Evolutionary conservation across 2,797 vertebrate species (phyloP), one percentile per base, ranked within the genome.

Genomic region (Amblyopsis hoosieri): DNA sequence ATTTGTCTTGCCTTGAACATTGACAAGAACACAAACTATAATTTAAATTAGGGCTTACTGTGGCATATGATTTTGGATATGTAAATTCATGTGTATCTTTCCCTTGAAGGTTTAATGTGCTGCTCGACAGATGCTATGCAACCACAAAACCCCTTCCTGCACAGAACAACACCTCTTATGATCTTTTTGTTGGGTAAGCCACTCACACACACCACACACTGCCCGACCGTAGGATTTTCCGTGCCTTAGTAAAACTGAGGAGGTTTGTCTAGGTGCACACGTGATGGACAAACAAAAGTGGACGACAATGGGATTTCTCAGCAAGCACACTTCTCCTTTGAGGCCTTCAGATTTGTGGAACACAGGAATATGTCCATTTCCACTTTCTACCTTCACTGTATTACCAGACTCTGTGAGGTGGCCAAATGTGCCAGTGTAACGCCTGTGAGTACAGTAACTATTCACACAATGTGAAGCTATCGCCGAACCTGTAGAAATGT

Each of bases 121-220:
- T 92, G 62, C 83, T 93, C 47, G 91, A 92, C 69, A 82, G 89
- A 75, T 93, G 91, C 59, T 93, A 76, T 1, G 85, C 89, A 19
- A 87, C 90, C 57, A 85, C 82, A 31, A 65, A 1, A 9, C 80
- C 88, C 2, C 51, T 69, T 54, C 80, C 78, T 4, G 0, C 0
- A 0, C 37, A 42, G 37, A 9, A 29, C 1, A 50, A 0, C 1
- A 66, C 14, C 10, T 81, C 1, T 59, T 90, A 90, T 49, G 88
- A 92, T 62, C 90, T 93, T 53, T 90, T 93, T 70, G 75, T 92
- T 0, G 91, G 91, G 91, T 93, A 74, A 89, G 90, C 80, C 10
- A 47, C 15, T 19, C 13, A 42, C 15, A n/a, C 15, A 11, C 14
- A 4, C 29, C 48, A 33, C 51, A 31, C 48, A 14, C 12, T 53